Percentiles rank a stretch among this genome's conserved stretches.
These are phyloP conservation scores for Origma solitaria DNA, from an alignment of 2,113 vertebrate genomes.

Conservation along the genomic window DNA sequence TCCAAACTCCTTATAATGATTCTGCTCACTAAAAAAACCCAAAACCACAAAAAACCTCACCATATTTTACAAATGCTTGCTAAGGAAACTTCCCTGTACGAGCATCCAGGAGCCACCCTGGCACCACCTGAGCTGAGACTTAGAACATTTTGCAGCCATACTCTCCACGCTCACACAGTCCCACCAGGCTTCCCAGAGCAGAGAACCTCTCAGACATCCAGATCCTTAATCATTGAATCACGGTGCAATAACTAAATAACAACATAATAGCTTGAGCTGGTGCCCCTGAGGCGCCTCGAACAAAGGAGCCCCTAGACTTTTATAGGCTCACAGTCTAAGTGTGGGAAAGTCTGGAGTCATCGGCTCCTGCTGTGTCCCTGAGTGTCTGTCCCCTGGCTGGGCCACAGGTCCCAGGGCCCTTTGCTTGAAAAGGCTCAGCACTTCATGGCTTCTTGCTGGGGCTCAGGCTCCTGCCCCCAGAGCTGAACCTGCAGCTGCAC, in stretches of 20 bases:
- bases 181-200: background rate
- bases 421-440: background rate
- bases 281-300: fast-evolving
- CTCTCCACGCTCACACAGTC: background rate
- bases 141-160: background rate
- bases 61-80: background rate
- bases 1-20: background rate
- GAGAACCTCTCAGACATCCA: background rate
- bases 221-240: background rate
- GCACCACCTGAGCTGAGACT: background rate
- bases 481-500: background rate
- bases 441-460: background rate
- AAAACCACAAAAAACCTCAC: background rate
- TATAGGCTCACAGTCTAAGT: background rate
- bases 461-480: background rate
- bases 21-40: background rate
- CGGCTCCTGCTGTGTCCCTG: background rate
- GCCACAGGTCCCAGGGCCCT: background rate
- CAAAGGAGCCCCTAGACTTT: background rate
- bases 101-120: background rate
- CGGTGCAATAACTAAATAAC: fast-evolving
- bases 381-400: background rate
- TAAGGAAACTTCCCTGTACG: background rate
- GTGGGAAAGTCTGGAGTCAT: background rate
- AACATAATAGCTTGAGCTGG: background rate